phyloP scores from a whole-genome alignment of 1,140 invertebrate genomes.

The Aphis gossypii region DNA sequence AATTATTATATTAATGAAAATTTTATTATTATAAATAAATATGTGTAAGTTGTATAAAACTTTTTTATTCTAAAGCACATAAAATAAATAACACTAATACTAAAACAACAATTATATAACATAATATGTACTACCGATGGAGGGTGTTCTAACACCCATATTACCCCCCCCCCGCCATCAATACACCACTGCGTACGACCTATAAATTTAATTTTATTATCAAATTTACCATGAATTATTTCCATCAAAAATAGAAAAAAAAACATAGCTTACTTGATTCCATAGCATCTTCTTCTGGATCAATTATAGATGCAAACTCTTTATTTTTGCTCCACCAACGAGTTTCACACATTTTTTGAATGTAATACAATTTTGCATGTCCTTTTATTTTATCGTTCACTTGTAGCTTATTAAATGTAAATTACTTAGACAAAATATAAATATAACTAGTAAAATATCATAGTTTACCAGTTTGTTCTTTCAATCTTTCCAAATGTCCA shows the following conservation, averaged over 20 bases:
- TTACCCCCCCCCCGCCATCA: no score
- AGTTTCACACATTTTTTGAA: neutral
- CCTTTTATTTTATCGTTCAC: neutral
- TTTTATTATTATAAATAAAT: no score
- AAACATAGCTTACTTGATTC: neutral
- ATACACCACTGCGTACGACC: no score
- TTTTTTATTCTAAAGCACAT: no score
- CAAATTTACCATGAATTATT: neutral
- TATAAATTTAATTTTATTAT: neutral
- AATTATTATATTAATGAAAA: no score
- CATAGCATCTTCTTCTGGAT: neutral
- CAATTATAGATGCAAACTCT: neutral
- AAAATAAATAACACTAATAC: no score
- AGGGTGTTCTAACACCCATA: no score
- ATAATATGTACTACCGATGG: no score
- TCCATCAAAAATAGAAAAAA: neutral
- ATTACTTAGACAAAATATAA: constrained; percentile 4
- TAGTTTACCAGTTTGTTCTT: neutral
- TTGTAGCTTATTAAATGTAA: neutral
- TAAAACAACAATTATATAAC: no score
- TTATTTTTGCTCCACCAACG: constrained; percentile 1
- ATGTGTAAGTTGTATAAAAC: no score
- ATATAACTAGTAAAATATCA: neutral
- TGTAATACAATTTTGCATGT: neutral
- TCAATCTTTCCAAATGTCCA: neutral